Percentiles rank a stretch among this genome's conserved stretches.
Evolutionary conservation across 2,113 vertebrate genomes (phyloP).

Genomic region (Oncorhynchus gorbuscha): DNA sequence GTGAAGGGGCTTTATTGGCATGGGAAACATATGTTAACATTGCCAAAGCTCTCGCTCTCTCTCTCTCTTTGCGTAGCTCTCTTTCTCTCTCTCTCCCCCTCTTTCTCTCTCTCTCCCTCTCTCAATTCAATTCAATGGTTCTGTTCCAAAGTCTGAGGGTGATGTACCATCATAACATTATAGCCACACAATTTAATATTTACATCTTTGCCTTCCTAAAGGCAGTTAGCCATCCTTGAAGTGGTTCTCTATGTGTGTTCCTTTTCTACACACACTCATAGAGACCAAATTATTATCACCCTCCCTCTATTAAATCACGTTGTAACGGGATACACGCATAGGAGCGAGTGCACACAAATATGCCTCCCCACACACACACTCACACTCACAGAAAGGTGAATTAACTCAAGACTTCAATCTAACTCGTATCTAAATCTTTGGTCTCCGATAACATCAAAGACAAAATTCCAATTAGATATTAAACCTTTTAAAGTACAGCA

Average conservation of each 20-base stretch:
- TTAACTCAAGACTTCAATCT: slow-evolving; percentile 19
- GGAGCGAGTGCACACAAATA: slow-evolving; percentile 21
- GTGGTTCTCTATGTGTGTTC: slow-evolving; percentile 70
- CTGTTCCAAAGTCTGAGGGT: slow-evolving; percentile 61
- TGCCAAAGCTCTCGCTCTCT: no score
- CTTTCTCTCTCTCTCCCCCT: no score
- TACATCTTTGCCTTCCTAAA: slow-evolving; percentile 64
- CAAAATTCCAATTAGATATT: slow-evolving; percentile 67
- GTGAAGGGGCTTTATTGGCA: no score
- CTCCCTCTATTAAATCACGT: slow-evolving; percentile 61
- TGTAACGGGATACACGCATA: slow-evolving; percentile 39
- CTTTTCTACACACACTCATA: slow-evolving; percentile 66
- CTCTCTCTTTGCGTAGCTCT: no score
- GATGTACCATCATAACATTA: slow-evolving; percentile 26
- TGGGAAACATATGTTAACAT: no score
- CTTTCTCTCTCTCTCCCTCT: no score
- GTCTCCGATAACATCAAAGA: slow-evolving; percentile 71
- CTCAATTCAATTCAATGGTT: slow-evolving; percentile 27
- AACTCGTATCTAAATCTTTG: slow-evolving; percentile 49
- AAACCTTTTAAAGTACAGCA: slow-evolving; percentile 65
- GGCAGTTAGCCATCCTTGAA: slow-evolving; percentile 74
- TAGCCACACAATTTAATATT: slow-evolving; percentile 62
- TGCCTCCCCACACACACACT: neutral
- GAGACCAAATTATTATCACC: slow-evolving; percentile 72
- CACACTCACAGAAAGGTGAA: neutral